Conservation (phyloP, 1,140 invertebrate species). For the Xylocopa sonorina region DNA sequence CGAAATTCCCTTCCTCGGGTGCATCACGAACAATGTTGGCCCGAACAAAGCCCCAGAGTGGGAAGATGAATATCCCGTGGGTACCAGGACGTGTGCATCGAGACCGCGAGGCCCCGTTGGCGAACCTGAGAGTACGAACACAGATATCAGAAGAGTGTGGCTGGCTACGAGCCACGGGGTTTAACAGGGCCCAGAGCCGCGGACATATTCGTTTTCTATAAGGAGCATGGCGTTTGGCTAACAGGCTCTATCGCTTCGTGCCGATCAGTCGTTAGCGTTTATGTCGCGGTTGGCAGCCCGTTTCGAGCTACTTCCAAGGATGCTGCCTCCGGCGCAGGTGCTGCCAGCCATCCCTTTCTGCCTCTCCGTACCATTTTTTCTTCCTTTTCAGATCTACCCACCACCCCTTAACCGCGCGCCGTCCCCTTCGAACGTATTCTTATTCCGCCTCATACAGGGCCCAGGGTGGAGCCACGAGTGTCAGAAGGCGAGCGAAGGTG, state of each 20-base stretch:
- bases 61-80: slow-evolving; percentile 62
- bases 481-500: slow-evolving; percentile 67
- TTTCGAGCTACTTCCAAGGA: slow-evolving; percentile 23
- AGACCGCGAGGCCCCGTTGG: slow-evolving; percentile 20
- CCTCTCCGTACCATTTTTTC: neutral
- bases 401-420: neutral
- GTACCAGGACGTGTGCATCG: slow-evolving; percentile 60
- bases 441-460: slow-evolving; percentile 22
- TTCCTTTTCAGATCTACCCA: neutral
- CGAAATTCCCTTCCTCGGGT: slow-evolving; percentile 47
- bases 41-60: slow-evolving; percentile 58
- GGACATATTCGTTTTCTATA: slow-evolving; percentile 73
- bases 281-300: slow-evolving; percentile 60
- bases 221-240: slow-evolving; percentile 71
- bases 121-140: slow-evolving; percentile 47
- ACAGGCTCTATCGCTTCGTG: slow-evolving; percentile 68
- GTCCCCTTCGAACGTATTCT: slow-evolving; percentile 11
- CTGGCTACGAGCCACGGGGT: slow-evolving; percentile 11
- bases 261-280: slow-evolving; percentile 72
- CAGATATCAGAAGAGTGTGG: slow-evolving; percentile 62
- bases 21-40: slow-evolving; percentile 50
- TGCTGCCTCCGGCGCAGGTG: slow-evolving; percentile 34
- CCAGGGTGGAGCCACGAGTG: slow-evolving; percentile 57
- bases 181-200: slow-evolving; percentile 62
- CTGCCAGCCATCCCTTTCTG: neutral